Conservation (phyloP, 2,888 invertebrate genomes). For the Nomada goodeniana region DNA sequence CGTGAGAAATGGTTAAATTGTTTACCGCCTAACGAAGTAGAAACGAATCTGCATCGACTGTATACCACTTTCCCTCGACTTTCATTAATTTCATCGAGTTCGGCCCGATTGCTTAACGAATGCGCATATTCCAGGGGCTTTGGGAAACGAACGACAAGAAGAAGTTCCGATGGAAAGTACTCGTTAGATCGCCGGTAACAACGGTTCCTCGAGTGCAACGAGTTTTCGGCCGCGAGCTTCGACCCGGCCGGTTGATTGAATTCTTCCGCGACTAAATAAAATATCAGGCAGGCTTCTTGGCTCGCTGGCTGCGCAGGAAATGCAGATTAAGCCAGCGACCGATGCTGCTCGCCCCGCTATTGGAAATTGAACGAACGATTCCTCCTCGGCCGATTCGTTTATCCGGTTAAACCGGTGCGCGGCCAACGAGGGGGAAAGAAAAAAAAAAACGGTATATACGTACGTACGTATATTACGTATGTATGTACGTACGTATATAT, state of each 20-base stretch:
- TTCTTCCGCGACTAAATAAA: conserved; percentile 52
- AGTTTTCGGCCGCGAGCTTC: conserved; percentile 32
- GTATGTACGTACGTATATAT: not conserved
- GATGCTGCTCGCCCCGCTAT: conserved; percentile 18
- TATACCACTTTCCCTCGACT: not conserved
- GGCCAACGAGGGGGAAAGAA: not conserved
- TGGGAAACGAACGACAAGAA: conserved; percentile 2
- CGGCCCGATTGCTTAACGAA: conserved; percentile 24
- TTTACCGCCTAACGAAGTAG: not conserved
- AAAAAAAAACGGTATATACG: not conserved
- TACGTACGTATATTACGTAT: not conserved
- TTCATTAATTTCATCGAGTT: conserved; percentile 6
- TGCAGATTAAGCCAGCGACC: conserved; percentile 45
- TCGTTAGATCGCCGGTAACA: conserved; percentile 47
- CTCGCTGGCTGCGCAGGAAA: conserved; percentile 41
- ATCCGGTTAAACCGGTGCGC: conserved; percentile 21
- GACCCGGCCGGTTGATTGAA: conserved; percentile 44
- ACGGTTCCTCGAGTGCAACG: conserved; percentile 29
- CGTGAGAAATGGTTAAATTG: not conserved
- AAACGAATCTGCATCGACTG: not conserved
- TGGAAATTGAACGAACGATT: conserved; percentile 46
- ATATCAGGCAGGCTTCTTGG: conserved; percentile 42
- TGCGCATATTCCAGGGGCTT: conserved; percentile 46
- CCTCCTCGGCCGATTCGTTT: conserved; percentile 37
- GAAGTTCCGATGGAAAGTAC: conserved; percentile 20